phyloP scores from a whole-genome alignment of 1,140 invertebrate genomes.

The Drosophila tropicalis region DNA sequence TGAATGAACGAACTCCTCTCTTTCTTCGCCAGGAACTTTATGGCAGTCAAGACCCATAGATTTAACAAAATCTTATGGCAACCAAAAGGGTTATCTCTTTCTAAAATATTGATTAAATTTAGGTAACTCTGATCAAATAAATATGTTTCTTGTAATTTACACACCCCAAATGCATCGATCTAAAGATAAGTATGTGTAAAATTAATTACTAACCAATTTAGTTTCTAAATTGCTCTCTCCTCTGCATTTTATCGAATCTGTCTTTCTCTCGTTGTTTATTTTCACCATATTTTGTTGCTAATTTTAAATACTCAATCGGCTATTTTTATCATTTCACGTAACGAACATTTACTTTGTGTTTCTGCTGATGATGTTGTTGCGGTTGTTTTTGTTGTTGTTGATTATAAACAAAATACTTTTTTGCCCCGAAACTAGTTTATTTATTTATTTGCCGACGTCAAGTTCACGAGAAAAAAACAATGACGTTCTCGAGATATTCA shows the following conservation, averaged over 20 bases:
- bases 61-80: too few relatives aligned
- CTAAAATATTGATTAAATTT: too few relatives aligned
- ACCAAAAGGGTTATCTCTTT: too few relatives aligned
- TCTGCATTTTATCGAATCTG: background rate
- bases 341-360: constrained; percentile 57
- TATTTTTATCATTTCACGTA: constrained; percentile 73
- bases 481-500: constrained; percentile 51
- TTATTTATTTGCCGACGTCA: constrained; percentile 73
- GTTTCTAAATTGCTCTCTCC: constrained; percentile 31
- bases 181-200: too few relatives aligned
- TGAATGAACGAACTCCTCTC: constrained; percentile 26
- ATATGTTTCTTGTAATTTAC: too few relatives aligned
- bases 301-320: constrained; percentile 47
- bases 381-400: constrained; percentile 29
- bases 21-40: constrained; percentile 38
- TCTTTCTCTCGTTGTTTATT: constrained; percentile 22
- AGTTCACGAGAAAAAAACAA: constrained; percentile 73
- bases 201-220: constrained; percentile 39
- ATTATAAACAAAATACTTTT: constrained; percentile 73
- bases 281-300: constrained; percentile 37
- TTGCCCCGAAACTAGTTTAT: constrained; percentile 29
- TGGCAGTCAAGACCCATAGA: constrained; percentile 2
- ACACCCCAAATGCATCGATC: too few relatives aligned
- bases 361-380: constrained; percentile 43
- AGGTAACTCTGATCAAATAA: too few relatives aligned